phyloP scores from a whole-genome alignment of 2,888 invertebrate genomes.

The Muschampia plurimacula region DNA sequence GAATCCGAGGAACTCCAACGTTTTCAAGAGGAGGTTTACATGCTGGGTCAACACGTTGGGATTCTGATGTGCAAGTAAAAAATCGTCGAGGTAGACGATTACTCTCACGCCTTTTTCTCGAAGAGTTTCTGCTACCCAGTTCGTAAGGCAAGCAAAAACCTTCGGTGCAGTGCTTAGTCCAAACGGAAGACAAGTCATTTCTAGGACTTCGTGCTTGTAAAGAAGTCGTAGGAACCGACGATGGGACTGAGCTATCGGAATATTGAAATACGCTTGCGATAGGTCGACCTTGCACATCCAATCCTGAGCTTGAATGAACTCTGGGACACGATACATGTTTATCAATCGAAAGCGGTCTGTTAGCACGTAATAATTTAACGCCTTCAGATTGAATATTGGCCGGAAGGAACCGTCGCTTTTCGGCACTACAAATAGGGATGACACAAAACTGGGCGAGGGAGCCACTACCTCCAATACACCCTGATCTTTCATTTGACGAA shows the following conservation, averaged over 20 bases:
- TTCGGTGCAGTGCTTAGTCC: conserved; percentile 44
- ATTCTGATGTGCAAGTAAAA: conserved; percentile 41
- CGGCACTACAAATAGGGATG: conserved; percentile 40
- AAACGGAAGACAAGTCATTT: conserved; percentile 46
- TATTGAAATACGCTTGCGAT: conserved; percentile 46
- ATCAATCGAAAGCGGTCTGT: conserved; percentile 5
- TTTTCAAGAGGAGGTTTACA: not conserved
- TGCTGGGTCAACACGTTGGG: conserved; percentile 11
- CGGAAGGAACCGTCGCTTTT: conserved; percentile 43
- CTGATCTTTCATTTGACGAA: conserved; percentile 39
- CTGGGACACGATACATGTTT: conserved; percentile 3
- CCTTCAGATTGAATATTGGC: conserved; percentile 46
- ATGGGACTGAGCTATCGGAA: conserved; percentile 39
- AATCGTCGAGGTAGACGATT: conserved; percentile 48
- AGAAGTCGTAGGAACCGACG: conserved; percentile 43
- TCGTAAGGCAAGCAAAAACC: conserved; percentile 44
- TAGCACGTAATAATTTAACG: conserved; percentile 37
- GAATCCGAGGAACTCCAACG: conserved; percentile 39
- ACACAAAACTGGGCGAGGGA: conserved; percentile 30
- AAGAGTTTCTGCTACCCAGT: conserved; percentile 47
- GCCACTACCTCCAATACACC: conserved; percentile 27
- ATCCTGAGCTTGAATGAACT: conserved; percentile 30
- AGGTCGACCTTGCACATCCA: conserved; percentile 47
- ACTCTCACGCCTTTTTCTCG: conserved; percentile 44
- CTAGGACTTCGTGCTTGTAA: conserved; percentile 37